Evolutionary conservation across 53 echinoderm and acorn worm genomes (phyloP), one percentile per base, ranked within the genome.

Genomic region (Pentamera pediparva): DNA sequence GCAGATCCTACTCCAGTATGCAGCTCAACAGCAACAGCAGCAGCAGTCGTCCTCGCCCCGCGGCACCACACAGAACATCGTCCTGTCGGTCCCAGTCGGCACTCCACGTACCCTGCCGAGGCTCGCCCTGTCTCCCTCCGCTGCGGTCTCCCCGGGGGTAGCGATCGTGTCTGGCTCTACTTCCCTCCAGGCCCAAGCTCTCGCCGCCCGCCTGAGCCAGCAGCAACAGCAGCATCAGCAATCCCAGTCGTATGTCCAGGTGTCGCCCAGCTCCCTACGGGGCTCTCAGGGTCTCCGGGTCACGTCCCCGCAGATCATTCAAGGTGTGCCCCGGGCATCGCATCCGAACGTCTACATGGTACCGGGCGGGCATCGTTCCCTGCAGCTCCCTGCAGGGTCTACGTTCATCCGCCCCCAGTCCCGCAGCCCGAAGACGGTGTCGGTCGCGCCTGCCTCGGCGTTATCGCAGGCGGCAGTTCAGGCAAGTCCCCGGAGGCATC

Each of bases 341-440:
- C 51, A 39, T 13, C 60, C 60, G 19, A 75, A 59, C 59, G 59
- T 59, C 19, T 59, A 75, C 39, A 57, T 59, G 59, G 40, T 75
- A 19, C 59, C 39, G 6, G 75, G 75, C 34, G 39, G 56, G n/a
- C 39, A 59, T 17, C 17, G 39, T 48, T 26, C 61, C 21, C 21
- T 45, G 21, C 59, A 38, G 17, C 57, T 22, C 51, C 70, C 61
- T 40, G 59, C 51, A 20, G 76, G 22, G 26, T 49, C 71, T 55
- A 70, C 61, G 60, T 41, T 51, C 56, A 48, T 69, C 79, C 21
- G 35, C 57, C 47, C 78, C 75, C 76, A 86, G 72, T 69, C 87
- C 61, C 53, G 77, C 80, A 70, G 75, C 81, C 38, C 78, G 70
- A 20, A 88, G 79, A 62, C 92, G 85, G 59, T 78, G 52, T 45